Evolutionary conservation across 2,113 vertebrate genomes (phyloP), one percentile per base, ranked within the genome.

Genomic region (Chionodraco myersi): DNA sequence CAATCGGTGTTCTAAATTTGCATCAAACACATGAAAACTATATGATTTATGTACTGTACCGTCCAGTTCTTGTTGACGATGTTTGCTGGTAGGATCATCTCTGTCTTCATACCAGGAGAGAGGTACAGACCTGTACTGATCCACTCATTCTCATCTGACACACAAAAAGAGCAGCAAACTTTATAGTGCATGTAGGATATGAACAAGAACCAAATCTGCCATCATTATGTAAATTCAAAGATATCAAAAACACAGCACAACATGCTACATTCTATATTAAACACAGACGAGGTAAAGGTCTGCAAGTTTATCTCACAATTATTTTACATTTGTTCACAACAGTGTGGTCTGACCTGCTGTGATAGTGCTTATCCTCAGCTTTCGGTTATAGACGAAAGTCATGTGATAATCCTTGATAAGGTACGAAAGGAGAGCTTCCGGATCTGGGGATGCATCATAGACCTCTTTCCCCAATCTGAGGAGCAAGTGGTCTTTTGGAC

Each of bases 71-170:
- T 92, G 21, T 85, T 88, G 77, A 94, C n/a, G 0, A 93, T 70
- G 60, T 86, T 45, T 67, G 75, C 15, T 56, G 94, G 93, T 23
- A 96, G 76, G 23, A 71, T 1, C 12, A 96, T 62, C 70, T 79
- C 85, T 0, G 92, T 94, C 59, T 23, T 94, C 92, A 94, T 94
- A 56, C 93, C 94, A 61, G 93, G 92, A 75, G 89, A 89, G 45
- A 95, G 87, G 75, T 94, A 96, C 15, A 96, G 86, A 15, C 95
- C 95, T 4, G 95, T 96, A 69, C 95, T 96, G 78, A 95, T 75
- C 95, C 94, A 95, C 49, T 94, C 91, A 26, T 85, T 64, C 3
- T 1, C 1, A 61, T 16, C 94, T 96, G 66, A 71, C 60, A 89
- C 72, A 67, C 54, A 88, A 14, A 77, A 69, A 63, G 10, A 44